Evolutionary conservation across 2,113 vertebrate species (phyloP), one percentile per base, ranked within the genome.

Genomic region (Australoheros scitulus): DNA sequence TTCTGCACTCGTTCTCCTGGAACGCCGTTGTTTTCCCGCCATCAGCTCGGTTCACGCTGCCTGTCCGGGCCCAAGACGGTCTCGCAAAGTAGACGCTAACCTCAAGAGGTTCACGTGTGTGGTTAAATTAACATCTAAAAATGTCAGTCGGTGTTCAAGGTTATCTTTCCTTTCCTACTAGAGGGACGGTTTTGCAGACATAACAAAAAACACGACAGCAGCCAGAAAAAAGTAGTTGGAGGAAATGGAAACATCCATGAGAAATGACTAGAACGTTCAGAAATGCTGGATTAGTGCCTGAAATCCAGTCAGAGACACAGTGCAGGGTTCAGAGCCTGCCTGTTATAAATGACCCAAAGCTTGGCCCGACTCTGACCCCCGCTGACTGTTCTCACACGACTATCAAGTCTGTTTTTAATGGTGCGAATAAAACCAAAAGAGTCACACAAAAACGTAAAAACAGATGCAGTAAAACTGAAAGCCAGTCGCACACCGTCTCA

Each of bases 201-300:
- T 43, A 43, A 13, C 41, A 43, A 43, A 11, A 13, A 43, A 43
- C 14, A 24, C 22, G 20, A 24, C 36, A 41, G 0, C 63, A 11
- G 29, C 41, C 9, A 0, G 15, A 11, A 2, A 50, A 43, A 1
- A 4, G 9, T 0, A 70, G 29, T 11, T 50, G 41, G 15, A 0
- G 18, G 9, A 70, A 70, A 50, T 29, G 15, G 41, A 70, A 70
- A 70, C 10, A 29, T 70, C 24, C 64, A 18, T 26, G 17, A 43
- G 4, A 43, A 43, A 43, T 43, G 14, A 50, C 3, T 5, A 6
- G 5, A 5, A 50, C 20, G 50, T 55, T 18, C 50, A 20, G 8
- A 55, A 20, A 6, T 55, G 50, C 41, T 50, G 65, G 43, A 70
- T 70, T 70, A 24, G 47, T 20, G 18, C 43, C 24, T 29, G 7